These are phyloP conservation scores for Eilema depressum DNA, from an alignment of 2,888 invertebrate genomes.

Conservation along the genomic window DNA sequence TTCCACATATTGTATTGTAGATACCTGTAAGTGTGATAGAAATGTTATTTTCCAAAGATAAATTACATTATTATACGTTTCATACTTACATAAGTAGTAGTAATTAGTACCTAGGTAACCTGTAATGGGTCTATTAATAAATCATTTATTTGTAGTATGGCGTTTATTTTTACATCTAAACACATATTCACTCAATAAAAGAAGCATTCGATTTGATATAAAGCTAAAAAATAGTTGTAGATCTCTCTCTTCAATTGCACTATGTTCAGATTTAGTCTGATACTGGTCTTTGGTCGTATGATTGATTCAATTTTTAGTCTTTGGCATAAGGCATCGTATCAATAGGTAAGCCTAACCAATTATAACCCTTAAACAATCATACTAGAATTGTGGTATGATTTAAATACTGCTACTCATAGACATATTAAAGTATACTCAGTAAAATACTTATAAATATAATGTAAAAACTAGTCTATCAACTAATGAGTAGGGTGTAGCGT, in stretches of 20 bases:
- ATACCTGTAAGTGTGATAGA: background rate
- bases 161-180: conserved; percentile 4
- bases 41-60: background rate
- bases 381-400: background rate
- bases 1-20: no score
- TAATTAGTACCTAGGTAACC: background rate
- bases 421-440: background rate
- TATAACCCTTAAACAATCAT: background rate
- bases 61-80: background rate
- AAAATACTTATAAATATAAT: conserved; percentile 2
- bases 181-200: no score
- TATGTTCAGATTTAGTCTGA: no score
- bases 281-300: no score
- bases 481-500: background rate
- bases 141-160: conserved; percentile 8
- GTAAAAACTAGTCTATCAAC: background rate
- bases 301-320: background rate
- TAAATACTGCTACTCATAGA: background rate
- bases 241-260: no score
- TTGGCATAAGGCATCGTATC: background rate
- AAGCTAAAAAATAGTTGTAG: no score
- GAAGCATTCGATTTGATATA: background rate
- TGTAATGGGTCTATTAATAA: conserved; percentile 7
- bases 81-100: background rate
- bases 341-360: no score